phyloP scores from a whole-genome alignment of 2,113 vertebrate genomes.

The Etheostoma spectabile region DNA sequence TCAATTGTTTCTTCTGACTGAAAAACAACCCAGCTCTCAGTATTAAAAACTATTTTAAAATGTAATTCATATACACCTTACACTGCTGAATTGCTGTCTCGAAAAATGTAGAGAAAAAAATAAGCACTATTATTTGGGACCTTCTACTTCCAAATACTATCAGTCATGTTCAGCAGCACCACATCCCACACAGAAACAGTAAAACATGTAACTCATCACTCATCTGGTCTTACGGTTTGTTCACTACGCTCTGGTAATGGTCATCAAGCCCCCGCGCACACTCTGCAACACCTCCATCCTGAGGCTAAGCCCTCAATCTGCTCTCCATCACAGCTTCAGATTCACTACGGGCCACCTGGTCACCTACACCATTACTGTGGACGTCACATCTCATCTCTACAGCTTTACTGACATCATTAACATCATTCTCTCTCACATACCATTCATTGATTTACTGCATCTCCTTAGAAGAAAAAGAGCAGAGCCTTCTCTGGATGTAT shows the following conservation, averaged over 20 bases:
- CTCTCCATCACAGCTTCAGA: slow-evolving; percentile 21
- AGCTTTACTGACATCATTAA: slow-evolving; percentile 17
- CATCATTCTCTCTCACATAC: slow-evolving; percentile 6
- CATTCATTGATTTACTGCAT: slow-evolving; percentile 38
- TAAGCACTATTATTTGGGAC: no score
- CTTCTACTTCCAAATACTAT: not conserved
- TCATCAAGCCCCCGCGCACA: slow-evolving; percentile 5
- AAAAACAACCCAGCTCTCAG: not conserved
- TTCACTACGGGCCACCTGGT: slow-evolving; percentile 16
- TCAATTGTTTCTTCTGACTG: not conserved
- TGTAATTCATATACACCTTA: not conserved
- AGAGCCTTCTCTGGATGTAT: not conserved
- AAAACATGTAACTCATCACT: slow-evolving; percentile 17
- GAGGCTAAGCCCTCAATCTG: slow-evolving; percentile 32
- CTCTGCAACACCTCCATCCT: not conserved
- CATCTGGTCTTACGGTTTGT: not conserved
- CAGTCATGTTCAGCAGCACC: not conserved
- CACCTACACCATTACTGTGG: slow-evolving; percentile 19
- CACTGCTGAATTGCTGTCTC: not conserved
- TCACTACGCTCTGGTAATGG: not conserved
- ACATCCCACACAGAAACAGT: not conserved
- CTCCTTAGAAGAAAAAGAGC: not conserved
- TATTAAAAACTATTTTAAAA: not conserved
- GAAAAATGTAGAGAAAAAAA: not conserved
- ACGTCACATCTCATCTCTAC: slow-evolving; percentile 41